phyloP scores from a whole-genome alignment of 2,113 vertebrate genomes.

The Hemiscyllium ocellatum region DNA sequence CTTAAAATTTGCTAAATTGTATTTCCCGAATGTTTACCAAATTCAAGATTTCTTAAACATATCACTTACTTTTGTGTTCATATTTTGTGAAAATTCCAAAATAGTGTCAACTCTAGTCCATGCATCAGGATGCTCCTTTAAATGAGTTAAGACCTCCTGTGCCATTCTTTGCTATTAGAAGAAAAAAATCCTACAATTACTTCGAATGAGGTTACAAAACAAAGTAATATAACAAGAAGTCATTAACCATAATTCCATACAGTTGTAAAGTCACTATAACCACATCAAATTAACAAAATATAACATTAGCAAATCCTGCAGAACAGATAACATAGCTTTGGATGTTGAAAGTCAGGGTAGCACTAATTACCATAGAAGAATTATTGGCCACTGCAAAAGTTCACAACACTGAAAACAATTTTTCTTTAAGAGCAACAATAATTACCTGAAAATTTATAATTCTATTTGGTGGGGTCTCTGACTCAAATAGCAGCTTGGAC shows the following conservation, averaged over 20 bases:
- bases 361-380: not conserved
- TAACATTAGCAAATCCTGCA: not conserved
- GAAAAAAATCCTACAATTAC: conserved; percentile 35
- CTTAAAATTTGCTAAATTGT: conserved; percentile 39
- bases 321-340: not conserved
- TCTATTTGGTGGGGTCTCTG: no score
- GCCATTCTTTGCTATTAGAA: conserved; percentile 86
- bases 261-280: not conserved
- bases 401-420: not conserved
- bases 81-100: conserved; percentile 97
- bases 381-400: not conserved
- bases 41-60: conserved; percentile 54
- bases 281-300: not conserved
- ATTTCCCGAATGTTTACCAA: conserved; percentile 77
- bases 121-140: conserved; percentile 95
- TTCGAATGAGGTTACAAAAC: not conserved
- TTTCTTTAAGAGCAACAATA: not conserved
- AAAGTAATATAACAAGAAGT: not conserved
- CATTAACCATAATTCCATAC: not conserved
- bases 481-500: not conserved
- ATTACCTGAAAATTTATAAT: not conserved
- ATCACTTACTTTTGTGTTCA: conserved; percentile 93
- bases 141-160: conserved; percentile 92
- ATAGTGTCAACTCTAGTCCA: conserved; percentile 99
- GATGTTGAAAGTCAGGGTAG: not conserved